Evolutionary conservation across 2,113 vertebrate species (phyloP).

Genomic region (Cyprinodon brontotheroides): DNA sequence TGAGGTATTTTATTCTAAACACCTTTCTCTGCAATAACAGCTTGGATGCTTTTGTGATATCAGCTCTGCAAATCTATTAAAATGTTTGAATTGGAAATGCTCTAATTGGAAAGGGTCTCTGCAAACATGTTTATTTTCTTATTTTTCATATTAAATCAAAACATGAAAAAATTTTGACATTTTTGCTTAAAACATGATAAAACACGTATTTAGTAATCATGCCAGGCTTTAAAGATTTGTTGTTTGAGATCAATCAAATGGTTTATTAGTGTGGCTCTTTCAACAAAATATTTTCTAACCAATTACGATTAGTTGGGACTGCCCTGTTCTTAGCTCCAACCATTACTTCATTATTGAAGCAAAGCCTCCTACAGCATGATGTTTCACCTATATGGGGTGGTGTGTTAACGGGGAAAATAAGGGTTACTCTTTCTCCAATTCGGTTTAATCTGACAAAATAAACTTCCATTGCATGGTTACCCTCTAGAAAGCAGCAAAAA

Average conservation of each 20-base stretch:
- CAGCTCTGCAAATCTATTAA: too few relatives aligned
- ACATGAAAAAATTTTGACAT: neutral
- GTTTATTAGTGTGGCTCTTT: neutral
- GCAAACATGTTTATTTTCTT: neutral
- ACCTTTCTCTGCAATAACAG: too few relatives aligned
- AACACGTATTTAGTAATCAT: neutral
- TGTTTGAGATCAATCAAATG: neutral
- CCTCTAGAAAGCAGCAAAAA: too few relatives aligned
- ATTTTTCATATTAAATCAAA: neutral
- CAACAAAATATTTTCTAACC: neutral
- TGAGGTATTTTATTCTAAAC: neutral
- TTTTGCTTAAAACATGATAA: neutral
- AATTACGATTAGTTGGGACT: neutral
- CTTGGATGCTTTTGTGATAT: too few relatives aligned
- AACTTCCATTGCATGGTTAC: too few relatives aligned
- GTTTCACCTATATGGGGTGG: neutral
- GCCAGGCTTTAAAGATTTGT: neutral
- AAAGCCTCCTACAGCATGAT: neutral
- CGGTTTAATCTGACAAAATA: too few relatives aligned
- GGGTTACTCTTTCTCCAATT: too few relatives aligned
- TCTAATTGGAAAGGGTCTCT: neutral
- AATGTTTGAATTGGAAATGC: too few relatives aligned
- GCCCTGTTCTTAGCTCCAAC: neutral
- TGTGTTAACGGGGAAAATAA: neutral
- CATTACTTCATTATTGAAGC: neutral